Base-by-base conservation (phyloP, 2,113 vertebrate genomes). In the Chaenocephalus aceratus region DNA sequence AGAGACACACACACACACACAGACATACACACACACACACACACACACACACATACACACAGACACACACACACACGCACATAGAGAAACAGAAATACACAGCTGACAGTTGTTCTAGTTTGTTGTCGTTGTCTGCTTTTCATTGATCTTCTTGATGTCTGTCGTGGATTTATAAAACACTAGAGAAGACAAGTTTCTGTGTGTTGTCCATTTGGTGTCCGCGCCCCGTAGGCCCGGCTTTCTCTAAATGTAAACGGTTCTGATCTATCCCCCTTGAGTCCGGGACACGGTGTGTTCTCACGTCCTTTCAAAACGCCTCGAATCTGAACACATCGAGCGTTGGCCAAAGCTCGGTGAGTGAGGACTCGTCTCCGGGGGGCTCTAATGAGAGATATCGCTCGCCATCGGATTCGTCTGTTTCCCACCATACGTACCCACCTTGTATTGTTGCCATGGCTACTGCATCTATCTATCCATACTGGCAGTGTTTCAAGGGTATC, bases 401-500 rank as follows among this genome's bases (percentile, higher is more conserved):
- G 59, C 89, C 87, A 71, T 91, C 89, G 88, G 41, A 84, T 88
- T 85, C 82, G 73, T 88, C 84, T 82, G 80, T 86, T 83, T 79
- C 60, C 70, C 70, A 30, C 82, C 68, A 87, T 90, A 90, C 86
- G 75, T 91, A 75, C 67, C 80, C 77, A 81, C 69, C 75, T 82
- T 76, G 73, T 86, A 81, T 93, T 85, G 90, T 92, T 93, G 88
- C 92, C 89, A 92, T 93, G 91, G 87, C 81, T 85, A 88, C 90
- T 89, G 91, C 76, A 86, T 90, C 77, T 64, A 88, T 89, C 83
- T 46, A 79, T 87, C 90, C 74, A 87, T 91, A 80, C 67, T 68
- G 81, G 81, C 88, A 86, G 87, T 77, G 70, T 83, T 93, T 94
- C 83, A 90, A 91, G 91, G 88, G 85, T 92, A 89, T 94, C 76